These are phyloP conservation scores for Amphimedon queenslandica DNA, from an alignment of 37 sponge, comb jelly and placozoan genomes.

Conservation along the genomic window DNA sequence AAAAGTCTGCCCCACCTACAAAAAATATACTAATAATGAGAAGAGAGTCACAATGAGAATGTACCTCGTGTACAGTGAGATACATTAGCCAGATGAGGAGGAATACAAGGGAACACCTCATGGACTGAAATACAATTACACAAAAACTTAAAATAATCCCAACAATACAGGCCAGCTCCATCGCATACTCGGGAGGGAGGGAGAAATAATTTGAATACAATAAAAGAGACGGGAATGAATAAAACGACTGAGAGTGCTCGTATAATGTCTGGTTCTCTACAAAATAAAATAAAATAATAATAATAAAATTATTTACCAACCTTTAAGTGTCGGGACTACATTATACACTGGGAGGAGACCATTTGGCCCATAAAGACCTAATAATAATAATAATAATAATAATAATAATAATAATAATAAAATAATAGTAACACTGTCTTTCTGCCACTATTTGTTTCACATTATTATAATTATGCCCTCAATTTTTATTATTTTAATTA, in stretches of 20 bases:
- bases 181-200: constrained; percentile 16
- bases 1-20: constrained; percentile 88
- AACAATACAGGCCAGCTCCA: constrained; percentile 67
- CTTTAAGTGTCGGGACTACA: constrained; percentile 13
- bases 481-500: no score
- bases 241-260: no score
- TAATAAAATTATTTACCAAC: constrained; percentile 19
- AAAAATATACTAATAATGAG: no score
- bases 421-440: no score
- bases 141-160: constrained; percentile 43
- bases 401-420: no score
- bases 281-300: no score
- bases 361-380: constrained; percentile 76
- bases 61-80: constrained; percentile 75
- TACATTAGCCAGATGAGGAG: constrained; percentile 69
- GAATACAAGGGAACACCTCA: constrained; percentile 39
- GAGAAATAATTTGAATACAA: background rate
- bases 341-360: constrained; percentile 68
- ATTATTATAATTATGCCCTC: no score
- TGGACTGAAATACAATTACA: constrained; percentile 30
- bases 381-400: no score
- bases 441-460: no score
- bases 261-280: no score
- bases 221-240: no score
- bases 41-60: no score